Conservation (phyloP, 1,140 invertebrate species). For the Psilanteris sp. region DNA sequence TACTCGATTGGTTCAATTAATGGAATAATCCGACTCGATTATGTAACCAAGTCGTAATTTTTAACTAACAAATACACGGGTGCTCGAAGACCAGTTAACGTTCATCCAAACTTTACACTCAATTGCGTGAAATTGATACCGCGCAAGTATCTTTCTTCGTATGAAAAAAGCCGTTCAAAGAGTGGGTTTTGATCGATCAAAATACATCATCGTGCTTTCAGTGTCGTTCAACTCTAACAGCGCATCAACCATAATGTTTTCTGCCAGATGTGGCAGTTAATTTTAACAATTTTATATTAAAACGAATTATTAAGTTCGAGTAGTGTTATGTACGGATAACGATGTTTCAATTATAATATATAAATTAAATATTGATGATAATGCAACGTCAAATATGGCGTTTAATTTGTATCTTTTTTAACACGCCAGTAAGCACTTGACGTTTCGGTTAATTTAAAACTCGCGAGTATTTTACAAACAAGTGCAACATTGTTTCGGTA, state of each 20-base stretch:
- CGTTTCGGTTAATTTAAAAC: no score
- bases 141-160: conserved; percentile 6
- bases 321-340: no score
- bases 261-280: neutral
- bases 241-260: conserved; percentile 3
- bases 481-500: no score
- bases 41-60: conserved; percentile 12
- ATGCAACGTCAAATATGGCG: no score
- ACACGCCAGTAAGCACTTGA: no score
- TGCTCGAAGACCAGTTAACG: neutral
- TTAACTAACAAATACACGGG: conserved; percentile 14
- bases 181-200: conserved; percentile 27
- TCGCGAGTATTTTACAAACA: no score
- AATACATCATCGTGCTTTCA: neutral
- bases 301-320: no score
- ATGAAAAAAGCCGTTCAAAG: conserved; percentile 12
- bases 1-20: conserved; percentile 26
- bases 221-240: conserved; percentile 31
- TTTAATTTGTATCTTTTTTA: no score
- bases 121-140: conserved; percentile 14
- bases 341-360: no score
- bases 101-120: neutral
- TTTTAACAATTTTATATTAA: no score
- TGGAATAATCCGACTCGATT: conserved; percentile 1
- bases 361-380: no score